Conservation (phyloP, 1,140 invertebrate species). For the Pogonomyrmex barbatus region DNA sequence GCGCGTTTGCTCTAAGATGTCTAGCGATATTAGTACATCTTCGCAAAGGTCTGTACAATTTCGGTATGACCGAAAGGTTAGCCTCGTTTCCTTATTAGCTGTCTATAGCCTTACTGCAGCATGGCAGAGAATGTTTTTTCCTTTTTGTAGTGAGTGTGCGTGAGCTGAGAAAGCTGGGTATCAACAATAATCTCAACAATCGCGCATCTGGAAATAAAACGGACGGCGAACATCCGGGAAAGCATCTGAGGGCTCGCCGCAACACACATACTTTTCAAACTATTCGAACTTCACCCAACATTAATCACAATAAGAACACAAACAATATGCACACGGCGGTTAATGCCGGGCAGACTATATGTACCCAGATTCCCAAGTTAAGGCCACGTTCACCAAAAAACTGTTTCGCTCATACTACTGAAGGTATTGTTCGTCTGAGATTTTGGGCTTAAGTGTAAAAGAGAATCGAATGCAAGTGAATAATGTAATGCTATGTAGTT, state of each 20-base stretch:
- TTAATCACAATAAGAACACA: constrained; percentile 78
- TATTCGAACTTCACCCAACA: constrained; percentile 77
- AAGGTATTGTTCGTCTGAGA: constrained; percentile 82
- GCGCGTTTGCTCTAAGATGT: constrained; percentile 20
- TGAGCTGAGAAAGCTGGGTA: constrained; percentile 85
- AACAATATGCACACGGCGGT: constrained; percentile 81
- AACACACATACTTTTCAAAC: constrained; percentile 80
- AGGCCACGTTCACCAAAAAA: constrained; percentile 83
- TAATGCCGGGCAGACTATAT: constrained; percentile 80
- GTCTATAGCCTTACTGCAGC: constrained; percentile 80
- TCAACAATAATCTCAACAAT: constrained; percentile 77
- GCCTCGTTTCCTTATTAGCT: constrained; percentile 65
- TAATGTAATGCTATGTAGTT: constrained; percentile 53
- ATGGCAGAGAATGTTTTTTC: constrained; percentile 85
- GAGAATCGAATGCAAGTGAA: constrained; percentile 58
- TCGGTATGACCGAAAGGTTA: constrained; percentile 13
- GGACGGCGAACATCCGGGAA: constrained; percentile 79
- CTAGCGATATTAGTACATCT: constrained; percentile 1
- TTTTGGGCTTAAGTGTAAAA: constrained; percentile 69
- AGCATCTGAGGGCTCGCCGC: constrained; percentile 81
- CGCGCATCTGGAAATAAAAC: constrained; percentile 72
- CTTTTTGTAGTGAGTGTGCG: constrained; percentile 85
- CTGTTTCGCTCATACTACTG: constrained; percentile 78
- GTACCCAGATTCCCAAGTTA: constrained; percentile 81
- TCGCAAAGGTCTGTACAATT: not conserved